A percentile compares a stretch with the other conserved stretches of the same genome.
Conservation (phyloP, 2,797 vertebrate species). For the Corythornis leucogaster region DNA sequence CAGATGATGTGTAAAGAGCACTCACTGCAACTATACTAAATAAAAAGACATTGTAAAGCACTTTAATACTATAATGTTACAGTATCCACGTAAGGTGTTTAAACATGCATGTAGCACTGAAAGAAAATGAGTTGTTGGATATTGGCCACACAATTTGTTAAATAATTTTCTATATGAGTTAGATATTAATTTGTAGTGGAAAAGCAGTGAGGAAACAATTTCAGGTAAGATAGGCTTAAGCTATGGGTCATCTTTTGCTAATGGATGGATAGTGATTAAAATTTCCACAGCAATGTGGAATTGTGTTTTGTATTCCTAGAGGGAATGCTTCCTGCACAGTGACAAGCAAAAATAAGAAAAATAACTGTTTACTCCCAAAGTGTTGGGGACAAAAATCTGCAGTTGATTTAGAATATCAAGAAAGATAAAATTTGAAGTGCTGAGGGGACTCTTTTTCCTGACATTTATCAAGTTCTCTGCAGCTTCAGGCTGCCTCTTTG, state of each 20-base stretch:
- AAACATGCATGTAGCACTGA: not conserved
- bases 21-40: conserved; percentile 4
- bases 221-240: not conserved
- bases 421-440: not conserved
- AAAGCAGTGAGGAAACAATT: not conserved
- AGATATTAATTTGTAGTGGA: not conserved
- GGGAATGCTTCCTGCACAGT: not conserved
- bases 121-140: conserved; percentile 4
- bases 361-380: not conserved
- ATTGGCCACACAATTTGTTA: not conserved
- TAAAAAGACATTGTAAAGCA: conserved; percentile 23
- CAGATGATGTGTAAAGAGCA: conserved; percentile 41
- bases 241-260: not conserved
- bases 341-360: not conserved
- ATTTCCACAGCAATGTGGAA: not conserved
- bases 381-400: not conserved
- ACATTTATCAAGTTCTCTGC: not conserved
- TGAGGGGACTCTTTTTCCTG: not conserved
- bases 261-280: not conserved
- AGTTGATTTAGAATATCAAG: not conserved
- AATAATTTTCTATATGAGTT: not conserved
- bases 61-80: not conserved
- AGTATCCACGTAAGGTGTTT: not conserved
- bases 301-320: not conserved
- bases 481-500: not conserved